Evolutionary conservation across 2,888 invertebrate genomes (phyloP).

Genomic region (Phyllotreta cruciferae): DNA sequence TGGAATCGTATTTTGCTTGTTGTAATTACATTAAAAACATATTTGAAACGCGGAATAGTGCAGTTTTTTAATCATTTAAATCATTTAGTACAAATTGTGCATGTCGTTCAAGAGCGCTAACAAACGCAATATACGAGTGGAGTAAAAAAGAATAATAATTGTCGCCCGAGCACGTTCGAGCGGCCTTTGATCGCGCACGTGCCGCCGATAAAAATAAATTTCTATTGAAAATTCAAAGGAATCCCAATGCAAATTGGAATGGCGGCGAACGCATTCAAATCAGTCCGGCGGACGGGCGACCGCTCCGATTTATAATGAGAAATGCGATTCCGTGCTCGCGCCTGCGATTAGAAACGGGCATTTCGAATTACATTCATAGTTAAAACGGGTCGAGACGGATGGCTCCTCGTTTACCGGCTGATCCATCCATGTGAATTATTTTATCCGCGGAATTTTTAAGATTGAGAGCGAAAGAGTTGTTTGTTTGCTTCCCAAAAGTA

Average conservation of each 20-base stretch:
- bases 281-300: conserved; percentile 9
- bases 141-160: background rate
- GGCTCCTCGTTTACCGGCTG: too few species aligned
- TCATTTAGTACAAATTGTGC: too few species aligned
- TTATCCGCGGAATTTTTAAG: too few species aligned
- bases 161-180: conserved; percentile 12
- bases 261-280: conserved; percentile 23
- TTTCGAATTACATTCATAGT: background rate
- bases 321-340: conserved; percentile 10
- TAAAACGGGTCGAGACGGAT: background rate
- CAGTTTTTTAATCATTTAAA: too few species aligned
- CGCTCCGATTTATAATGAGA: conserved; percentile 20
- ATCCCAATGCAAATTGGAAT: conserved; percentile 27
- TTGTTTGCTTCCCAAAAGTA: too few species aligned
- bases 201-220: conserved; percentile 34
- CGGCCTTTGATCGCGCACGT: conserved; percentile 40
- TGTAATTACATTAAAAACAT: too few species aligned
- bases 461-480: too few species aligned
- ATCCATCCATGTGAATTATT: too few species aligned
- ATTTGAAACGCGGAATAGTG: too few species aligned
- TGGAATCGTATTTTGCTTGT: too few species aligned
- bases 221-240: conserved; percentile 31
- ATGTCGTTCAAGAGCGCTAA: too few species aligned
- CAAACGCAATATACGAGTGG: background rate
- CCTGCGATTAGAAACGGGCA: conserved; percentile 10